Evolutionary conservation across 2,113 vertebrate species (phyloP).

Genomic region (Toxotes jaculatrix): DNA sequence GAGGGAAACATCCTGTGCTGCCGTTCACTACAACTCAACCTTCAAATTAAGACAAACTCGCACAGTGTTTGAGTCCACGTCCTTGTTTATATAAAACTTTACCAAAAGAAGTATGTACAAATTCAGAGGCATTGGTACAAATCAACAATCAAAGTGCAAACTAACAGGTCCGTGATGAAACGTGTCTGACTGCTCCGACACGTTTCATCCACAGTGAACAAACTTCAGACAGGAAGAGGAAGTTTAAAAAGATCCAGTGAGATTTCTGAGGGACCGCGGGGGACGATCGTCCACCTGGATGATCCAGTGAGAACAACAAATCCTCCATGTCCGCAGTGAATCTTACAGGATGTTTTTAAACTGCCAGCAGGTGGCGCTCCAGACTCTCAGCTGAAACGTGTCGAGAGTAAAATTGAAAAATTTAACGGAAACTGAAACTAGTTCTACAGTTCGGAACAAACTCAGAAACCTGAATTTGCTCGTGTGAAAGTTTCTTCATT

Average conservation of each 20-base stretch:
- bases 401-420: too few relatives aligned
- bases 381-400: not conserved
- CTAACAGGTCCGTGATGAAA: conserved; percentile 15
- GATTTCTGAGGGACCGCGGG: not conserved
- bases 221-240: conserved; percentile 30
- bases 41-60: conserved; percentile 68
- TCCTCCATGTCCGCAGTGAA: not conserved
- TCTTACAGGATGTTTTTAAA: not conserved
- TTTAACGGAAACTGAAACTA: not conserved
- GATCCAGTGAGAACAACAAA: not conserved
- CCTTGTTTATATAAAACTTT: conserved; percentile 73
- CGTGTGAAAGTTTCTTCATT: too few relatives aligned
- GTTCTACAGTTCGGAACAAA: too few relatives aligned
- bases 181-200: not conserved
- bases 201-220: conserved; percentile 5
- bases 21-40: not conserved
- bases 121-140: conserved; percentile 64
- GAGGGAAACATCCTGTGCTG: not conserved
- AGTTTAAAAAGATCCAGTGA: not conserved
- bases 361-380: conserved; percentile 37
- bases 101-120: conserved; percentile 76
- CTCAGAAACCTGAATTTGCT: too few relatives aligned
- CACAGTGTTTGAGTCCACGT: conserved; percentile 50
- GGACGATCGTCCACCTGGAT: too few relatives aligned
- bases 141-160: conserved; percentile 55